Evolutionary conservation across 2,113 vertebrate genomes (phyloP).

Genomic region (Cromileptes altivelis): DNA sequence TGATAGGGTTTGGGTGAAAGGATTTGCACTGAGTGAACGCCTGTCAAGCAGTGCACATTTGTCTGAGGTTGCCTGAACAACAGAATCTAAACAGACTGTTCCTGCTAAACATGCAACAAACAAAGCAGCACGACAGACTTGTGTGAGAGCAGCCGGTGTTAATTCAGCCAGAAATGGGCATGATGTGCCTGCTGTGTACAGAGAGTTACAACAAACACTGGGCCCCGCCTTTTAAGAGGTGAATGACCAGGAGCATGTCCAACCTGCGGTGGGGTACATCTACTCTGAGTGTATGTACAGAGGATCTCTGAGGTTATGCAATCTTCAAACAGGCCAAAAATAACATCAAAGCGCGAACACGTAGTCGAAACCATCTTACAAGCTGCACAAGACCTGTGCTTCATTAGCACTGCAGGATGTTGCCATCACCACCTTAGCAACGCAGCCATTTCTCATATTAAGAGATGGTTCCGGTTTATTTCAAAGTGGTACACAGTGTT

Average conservation of each 20-base stretch:
- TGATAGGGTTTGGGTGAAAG: not conserved
- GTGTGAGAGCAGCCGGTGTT: not conserved
- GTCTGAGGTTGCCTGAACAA: no score
- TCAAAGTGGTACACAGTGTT: not conserved
- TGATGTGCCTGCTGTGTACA: not conserved
- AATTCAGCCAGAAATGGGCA: not conserved
- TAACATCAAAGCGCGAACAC: not conserved
- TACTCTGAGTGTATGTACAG: not conserved
- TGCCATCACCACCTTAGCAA: not conserved
- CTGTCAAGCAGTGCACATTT: no score
- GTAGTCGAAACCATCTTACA: not conserved
- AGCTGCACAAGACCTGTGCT: not conserved
- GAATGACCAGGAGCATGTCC: slow-evolving; percentile 49
- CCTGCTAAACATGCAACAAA: not conserved
- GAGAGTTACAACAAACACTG: not conserved
- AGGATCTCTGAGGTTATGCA: not conserved
- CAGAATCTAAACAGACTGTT: not conserved
- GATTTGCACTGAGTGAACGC: not conserved
- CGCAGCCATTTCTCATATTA: not conserved
- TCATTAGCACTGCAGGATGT: slow-evolving; percentile 7
- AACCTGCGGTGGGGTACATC: slow-evolving; percentile 1
- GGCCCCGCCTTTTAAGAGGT: not conserved
- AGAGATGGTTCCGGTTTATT: not conserved
- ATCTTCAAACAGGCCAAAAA: slow-evolving; percentile 27
- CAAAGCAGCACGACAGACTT: rapidly evolving